Percentiles rank a stretch among this genome's conserved stretches.
These are phyloP conservation scores for Trogon surrucura DNA, from an alignment of 2,113 vertebrate genomes.

Conservation along the genomic window DNA sequence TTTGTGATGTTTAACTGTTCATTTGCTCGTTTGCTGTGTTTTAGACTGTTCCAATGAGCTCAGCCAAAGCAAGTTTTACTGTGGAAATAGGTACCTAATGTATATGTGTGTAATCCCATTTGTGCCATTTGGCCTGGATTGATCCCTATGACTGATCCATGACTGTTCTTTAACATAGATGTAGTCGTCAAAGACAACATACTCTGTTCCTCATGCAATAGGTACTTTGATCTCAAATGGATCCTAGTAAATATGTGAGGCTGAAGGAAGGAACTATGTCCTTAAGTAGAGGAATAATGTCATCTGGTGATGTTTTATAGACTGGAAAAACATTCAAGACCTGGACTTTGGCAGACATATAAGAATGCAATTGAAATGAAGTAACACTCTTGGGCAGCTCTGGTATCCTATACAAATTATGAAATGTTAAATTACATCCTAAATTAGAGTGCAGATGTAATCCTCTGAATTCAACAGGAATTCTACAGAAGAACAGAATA, in stretches of 20 bases:
- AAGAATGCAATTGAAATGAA: not conserved
- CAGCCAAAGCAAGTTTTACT: not conserved
- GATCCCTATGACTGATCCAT: not conserved
- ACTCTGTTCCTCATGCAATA: not conserved
- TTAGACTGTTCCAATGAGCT: not conserved
- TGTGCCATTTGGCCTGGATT: not conserved
- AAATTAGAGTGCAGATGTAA: not conserved
- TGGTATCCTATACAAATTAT: not conserved
- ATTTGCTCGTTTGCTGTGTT: not conserved
- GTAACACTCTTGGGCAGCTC: not conserved
- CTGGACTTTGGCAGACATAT: not conserved
- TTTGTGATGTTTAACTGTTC: not conserved
- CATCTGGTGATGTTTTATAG: not conserved
- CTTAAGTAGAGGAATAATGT: not conserved
- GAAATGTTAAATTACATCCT: not conserved
- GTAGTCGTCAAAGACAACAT: not conserved
- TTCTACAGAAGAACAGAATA: not conserved
- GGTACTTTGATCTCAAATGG: not conserved
- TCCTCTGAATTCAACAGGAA: not conserved
- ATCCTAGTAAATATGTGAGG: not conserved
- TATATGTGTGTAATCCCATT: not conserved
- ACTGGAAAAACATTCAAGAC: not conserved
- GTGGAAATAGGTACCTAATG: not conserved
- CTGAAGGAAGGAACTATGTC: not conserved
- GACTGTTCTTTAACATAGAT: not conserved